Evolutionary conservation across 1,140 invertebrate species (phyloP).

Genomic region (Apis laboriosa): DNA sequence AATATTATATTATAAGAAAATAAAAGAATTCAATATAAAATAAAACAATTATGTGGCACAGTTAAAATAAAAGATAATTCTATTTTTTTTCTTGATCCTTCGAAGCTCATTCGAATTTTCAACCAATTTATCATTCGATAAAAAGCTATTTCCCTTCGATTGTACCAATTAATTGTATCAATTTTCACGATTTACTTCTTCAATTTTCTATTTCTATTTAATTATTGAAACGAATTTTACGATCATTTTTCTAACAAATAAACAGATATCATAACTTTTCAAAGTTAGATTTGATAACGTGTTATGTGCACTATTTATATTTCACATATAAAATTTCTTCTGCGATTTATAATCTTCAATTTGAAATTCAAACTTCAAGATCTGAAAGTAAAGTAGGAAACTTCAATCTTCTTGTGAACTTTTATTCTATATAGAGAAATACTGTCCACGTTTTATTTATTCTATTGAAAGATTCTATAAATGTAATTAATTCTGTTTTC

Average conservation of each 20-base stretch:
- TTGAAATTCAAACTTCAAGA: neutral
- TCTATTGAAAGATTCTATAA: too few relatives aligned
- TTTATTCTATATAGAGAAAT: too few relatives aligned
- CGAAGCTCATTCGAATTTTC: neutral
- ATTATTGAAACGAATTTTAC: neutral
- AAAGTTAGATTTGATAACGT: neutral
- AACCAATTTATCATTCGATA: too few relatives aligned
- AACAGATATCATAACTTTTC: neutral
- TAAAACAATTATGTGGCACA: neutral
- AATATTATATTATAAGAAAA: neutral
- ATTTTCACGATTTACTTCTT: neutral
- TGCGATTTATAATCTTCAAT: neutral
- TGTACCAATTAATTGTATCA: neutral
- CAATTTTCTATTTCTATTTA: neutral
- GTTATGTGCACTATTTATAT: neutral
- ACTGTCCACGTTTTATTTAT: too few relatives aligned
- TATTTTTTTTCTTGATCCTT: neutral
- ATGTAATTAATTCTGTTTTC: too few relatives aligned
- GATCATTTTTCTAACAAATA: neutral
- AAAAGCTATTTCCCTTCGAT: neutral
- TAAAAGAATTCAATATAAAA: neutral
- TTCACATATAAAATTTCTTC: neutral
- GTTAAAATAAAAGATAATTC: neutral
- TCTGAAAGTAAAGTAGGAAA: neutral
- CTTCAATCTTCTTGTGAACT: too few relatives aligned